Evolutionary conservation across 2,797 vertebrate genomes (phyloP), one percentile per base, ranked within the genome.

Genomic region (Acipenser transmontanus): DNA sequence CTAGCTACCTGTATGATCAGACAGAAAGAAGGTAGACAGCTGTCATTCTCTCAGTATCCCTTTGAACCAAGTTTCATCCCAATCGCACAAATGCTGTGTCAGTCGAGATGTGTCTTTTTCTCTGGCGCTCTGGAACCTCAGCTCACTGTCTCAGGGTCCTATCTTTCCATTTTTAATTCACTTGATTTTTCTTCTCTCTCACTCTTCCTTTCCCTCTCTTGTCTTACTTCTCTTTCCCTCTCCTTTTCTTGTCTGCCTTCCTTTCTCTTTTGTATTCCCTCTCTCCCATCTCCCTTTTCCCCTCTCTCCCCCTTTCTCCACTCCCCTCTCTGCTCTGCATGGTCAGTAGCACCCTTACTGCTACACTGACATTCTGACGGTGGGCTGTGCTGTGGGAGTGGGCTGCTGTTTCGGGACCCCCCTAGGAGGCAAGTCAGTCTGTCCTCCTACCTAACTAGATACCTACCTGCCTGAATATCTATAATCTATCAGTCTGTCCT

Each of bases 371-470:
- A 95, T 95, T 86, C 94, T 98, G 90, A 98, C 96, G 56, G 96
- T 98, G 82, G 96, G 96, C 84, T 98, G 96, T 64, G 96, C 96
- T 48, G 96, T 98, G 69, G 96, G 96, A 57, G 96, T 98, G 64
- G 96, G 96, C 83, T 98, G 96, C 89, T 98, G 96, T 82, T 98
- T 98, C 83, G 96, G 96, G 83, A 98, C 96, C 81, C 96, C 96
- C 66, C 91, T 98, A 64, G 96, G 96, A 98, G 96, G 95, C 95
- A 98, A 95, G 92, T 91, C 81, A 74, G 69, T 77, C 66, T 81
- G 60, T 73, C 66, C 20, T 20, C 20, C 20, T 20, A 20, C 20
- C 20, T 20, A 20, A 20, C 20, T 20, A 20, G 20, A 20, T 20
- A 20, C 20, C 20, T 20, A 20, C 20, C 20, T 20, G 20, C 20